Evolutionary conservation across 2,888 invertebrate species (phyloP), one percentile per base, ranked within the genome.

Genomic region (Spodoptera exigua): DNA sequence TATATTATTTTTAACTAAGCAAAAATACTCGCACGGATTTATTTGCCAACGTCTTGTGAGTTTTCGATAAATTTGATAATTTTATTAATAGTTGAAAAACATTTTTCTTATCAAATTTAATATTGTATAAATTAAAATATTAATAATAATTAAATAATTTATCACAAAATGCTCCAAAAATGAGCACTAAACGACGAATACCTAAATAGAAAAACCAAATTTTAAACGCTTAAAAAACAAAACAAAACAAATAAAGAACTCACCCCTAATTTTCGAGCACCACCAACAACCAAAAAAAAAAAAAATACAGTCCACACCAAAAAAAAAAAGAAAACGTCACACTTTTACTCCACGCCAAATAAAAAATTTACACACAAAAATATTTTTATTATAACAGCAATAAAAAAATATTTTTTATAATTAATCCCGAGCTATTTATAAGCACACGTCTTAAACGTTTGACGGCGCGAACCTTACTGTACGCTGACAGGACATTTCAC

Each of bases 401-500:
- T n/a, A n/a, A n/a, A 3, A 2, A 18, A 17, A 13, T 34, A 27
- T 17, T 16, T 39, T 27, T 7, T 21, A 40, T 34, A 21, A 44
- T 47, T 18, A 43, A 37, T 41, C 10, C 7, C 10, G 21, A 32
- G 5, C 21, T 36, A n/a, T 40, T 11, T 4, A 17, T 1, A 17
- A 11, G 49, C 21, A 37, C 35, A 37, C 69, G 71, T 47, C 40
- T 14, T 36, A 7, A 7, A 17, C 11, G 13, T 4, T 12, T 57
- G 36, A 37, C 39, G 27, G 17, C 58, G 37, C 2, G 12, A 27
- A 45, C 10, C 36, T 21, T 27, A 72, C 76, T 72, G 61, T 49
- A 3, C 58, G 74, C 74, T 76, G 74, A 74, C 48, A 62, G 56
- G 37, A 7, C 76, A 69, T 72, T 74, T 76, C 64, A 65, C 53